Evolutionary conservation across 1,140 invertebrate genomes (phyloP), one percentile per base, ranked within the genome.

Genomic region (Araneus ventricosus): DNA sequence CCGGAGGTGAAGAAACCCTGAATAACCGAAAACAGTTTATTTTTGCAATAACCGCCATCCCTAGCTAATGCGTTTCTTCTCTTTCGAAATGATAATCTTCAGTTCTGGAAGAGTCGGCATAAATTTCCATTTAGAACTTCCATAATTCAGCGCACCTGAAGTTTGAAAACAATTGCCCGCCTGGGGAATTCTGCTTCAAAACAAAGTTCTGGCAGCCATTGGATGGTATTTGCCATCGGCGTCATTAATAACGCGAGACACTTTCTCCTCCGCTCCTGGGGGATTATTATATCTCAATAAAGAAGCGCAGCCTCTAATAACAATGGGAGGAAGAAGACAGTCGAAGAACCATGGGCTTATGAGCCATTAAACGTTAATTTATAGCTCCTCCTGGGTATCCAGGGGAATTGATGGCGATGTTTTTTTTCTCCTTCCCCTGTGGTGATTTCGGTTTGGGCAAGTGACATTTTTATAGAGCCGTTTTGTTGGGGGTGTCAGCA

Each of bases 281-380:
- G 82, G 82, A 84, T 87, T 87, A 87, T 87, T 87, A 87, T 87
- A 87, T 87, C 85, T 84, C 82, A 84, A 84, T 84, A 84, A 84
- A 84, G 82, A 27, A 84, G n/a, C 82, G 39, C 41, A 5, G 70
- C 30, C 41, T 10, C 82, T 84, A 84, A 84, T 84, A 84, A 84
- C 82, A 45, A 57, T 52, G 82, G 82, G n/a, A 22, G 22, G 70
- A 75, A 75, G 70, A 37, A 75, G 24, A 52, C 82, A 52, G 82
- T 22, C 24, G 30, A 84, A n/a, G 27, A 84, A 84, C 82, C 82
- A 84, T 84, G 87, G 87, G n/a, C 87, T 88, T 88, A 30, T 70
- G 41, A 45, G 87, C 87, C 87, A 88, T 88, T 88, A 88, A 70
- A 59, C 34, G 37, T 63, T 88, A 88, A 88, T 88, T 88, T 88